Percentiles rank a stretch among this genome's conserved stretches.
phyloP scores from a whole-genome alignment of 2,113 vertebrate species.

The Isichthys henryi region DNA sequence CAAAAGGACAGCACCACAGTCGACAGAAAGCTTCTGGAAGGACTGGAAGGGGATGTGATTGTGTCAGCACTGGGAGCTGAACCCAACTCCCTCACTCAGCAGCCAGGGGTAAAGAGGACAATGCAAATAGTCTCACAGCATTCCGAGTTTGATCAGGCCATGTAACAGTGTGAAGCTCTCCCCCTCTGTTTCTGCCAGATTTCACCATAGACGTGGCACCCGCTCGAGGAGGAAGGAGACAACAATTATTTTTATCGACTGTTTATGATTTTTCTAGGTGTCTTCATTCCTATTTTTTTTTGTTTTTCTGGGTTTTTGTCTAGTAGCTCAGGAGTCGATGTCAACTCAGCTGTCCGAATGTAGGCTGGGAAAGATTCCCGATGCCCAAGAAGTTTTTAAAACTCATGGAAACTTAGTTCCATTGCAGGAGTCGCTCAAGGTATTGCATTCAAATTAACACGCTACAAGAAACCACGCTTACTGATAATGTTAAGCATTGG shows the following conservation, averaged over 20 bases:
- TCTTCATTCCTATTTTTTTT: background rate
- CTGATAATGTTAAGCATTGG: background rate
- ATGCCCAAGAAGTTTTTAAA: background rate
- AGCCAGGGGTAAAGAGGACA: background rate
- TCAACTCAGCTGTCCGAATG: background rate
- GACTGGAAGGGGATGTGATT: background rate
- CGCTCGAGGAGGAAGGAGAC: background rate
- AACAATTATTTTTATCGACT: background rate
- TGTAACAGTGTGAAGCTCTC: background rate
- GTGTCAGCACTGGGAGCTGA: background rate
- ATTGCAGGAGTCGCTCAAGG: background rate
- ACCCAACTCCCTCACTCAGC: background rate
- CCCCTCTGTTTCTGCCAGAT: background rate
- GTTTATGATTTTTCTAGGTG: background rate
- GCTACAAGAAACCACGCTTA: background rate
- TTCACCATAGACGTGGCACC: background rate
- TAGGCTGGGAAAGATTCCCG: background rate
- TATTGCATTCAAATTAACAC: background rate
- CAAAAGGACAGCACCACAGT: slow-evolving; percentile 15
- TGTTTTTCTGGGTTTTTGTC: background rate
- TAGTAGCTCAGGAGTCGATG: background rate
- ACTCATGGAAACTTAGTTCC: background rate
- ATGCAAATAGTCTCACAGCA: background rate
- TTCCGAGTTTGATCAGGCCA: background rate
- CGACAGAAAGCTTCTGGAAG: slow-evolving; percentile 10